Evolutionary conservation across 2,888 invertebrate species (phyloP).

Genomic region (Noctua janthe): DNA sequence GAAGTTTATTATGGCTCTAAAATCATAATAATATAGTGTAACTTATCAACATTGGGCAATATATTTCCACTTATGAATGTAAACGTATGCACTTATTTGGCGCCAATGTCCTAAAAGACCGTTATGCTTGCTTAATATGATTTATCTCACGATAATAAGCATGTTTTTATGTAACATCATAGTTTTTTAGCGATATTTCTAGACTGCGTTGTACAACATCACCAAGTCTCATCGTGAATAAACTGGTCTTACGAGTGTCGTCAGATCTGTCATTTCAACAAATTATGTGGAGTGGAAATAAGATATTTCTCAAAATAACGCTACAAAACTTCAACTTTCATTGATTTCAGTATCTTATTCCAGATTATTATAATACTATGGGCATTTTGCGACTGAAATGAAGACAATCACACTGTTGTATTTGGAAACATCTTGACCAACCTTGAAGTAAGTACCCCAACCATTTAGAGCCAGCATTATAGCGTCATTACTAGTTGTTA

Average conservation of each 20-base stretch:
- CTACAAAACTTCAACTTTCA: slow-evolving; percentile 28
- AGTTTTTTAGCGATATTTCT: slow-evolving; percentile 62
- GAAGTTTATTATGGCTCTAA: slow-evolving; percentile 45
- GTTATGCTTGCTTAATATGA: slow-evolving; percentile 78
- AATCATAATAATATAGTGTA: slow-evolving; percentile 43
- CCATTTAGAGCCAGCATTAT: slow-evolving; percentile 65
- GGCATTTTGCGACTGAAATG: slow-evolving; percentile 81
- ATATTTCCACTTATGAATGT: slow-evolving; percentile 71
- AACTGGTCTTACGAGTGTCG: slow-evolving; percentile 88
- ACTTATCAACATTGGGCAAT: slow-evolving; percentile 56
- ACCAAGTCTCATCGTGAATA: slow-evolving; percentile 78
- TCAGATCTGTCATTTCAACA: slow-evolving; percentile 88
- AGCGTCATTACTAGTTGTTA: slow-evolving; percentile 69
- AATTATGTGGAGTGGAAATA: slow-evolving; percentile 78
- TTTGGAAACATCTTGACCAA: slow-evolving; percentile 89
- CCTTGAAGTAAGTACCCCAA: slow-evolving; percentile 87
- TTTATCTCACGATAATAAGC: slow-evolving; percentile 58
- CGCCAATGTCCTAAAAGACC: slow-evolving; percentile 89
- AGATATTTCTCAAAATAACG: slow-evolving; percentile 67
- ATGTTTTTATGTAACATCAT: slow-evolving; percentile 58
- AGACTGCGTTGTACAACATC: slow-evolving; percentile 60
- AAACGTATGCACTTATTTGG: slow-evolving; percentile 90
- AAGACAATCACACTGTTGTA: slow-evolving; percentile 81
- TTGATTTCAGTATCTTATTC: slow-evolving; percentile 67
- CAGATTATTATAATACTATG: slow-evolving; percentile 76